phyloP scores from a whole-genome alignment of 2,113 vertebrate genomes.

The Vulpes lagopus region DNA sequence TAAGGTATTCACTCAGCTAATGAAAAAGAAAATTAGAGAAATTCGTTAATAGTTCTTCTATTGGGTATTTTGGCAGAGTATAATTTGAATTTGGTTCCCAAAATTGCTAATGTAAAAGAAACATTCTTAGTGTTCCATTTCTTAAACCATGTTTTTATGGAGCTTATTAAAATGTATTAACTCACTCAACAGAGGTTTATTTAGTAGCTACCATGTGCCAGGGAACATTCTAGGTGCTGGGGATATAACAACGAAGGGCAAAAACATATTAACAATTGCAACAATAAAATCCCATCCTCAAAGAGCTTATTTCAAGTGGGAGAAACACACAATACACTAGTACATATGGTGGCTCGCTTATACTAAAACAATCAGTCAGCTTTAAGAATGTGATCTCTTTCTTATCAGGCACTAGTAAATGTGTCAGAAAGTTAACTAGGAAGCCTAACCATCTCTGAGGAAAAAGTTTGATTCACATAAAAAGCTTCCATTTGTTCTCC shows the following conservation, averaged over 20 bases:
- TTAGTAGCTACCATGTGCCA: neutral
- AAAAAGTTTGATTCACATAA: neutral
- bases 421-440: neutral
- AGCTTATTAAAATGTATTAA: neutral
- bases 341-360: neutral
- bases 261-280: neutral
- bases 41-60: neutral
- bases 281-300: neutral
- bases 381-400: neutral
- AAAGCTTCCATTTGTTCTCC: conserved; percentile 8
- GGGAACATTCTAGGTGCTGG: neutral
- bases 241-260: neutral
- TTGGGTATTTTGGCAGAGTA: neutral
- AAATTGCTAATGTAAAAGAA: neutral
- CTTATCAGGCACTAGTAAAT: neutral
- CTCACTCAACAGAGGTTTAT: neutral
- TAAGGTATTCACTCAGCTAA: conserved; percentile 89
- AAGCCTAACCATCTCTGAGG: neutral
- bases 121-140: neutral
- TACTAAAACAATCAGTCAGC: neutral
- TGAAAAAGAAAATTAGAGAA: neutral
- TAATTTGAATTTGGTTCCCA: neutral
- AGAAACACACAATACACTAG: neutral
- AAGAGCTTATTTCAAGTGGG: neutral
- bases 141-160: neutral